These are phyloP conservation scores for Monomorium pharaonis DNA, from an alignment of 1,140 invertebrate genomes.

Conservation along the genomic window DNA sequence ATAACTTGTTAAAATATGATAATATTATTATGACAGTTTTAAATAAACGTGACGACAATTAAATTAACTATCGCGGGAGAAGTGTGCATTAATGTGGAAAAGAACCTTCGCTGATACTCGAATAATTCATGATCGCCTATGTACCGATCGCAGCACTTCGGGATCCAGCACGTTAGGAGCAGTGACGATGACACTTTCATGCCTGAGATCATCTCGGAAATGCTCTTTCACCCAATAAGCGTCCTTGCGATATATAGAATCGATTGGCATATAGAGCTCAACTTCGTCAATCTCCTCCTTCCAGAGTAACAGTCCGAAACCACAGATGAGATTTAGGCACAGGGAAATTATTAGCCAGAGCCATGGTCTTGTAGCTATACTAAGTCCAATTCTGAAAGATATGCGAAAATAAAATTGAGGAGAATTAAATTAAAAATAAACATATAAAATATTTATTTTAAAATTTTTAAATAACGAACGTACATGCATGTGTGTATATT, in stretches of 20 bases:
- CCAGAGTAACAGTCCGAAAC: conserved; percentile 77
- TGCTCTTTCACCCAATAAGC: conserved; percentile 81
- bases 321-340: conserved; percentile 75
- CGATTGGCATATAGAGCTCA: conserved; percentile 74
- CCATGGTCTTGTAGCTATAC: conserved; percentile 80
- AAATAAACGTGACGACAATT: not conserved
- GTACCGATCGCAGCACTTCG: conserved; percentile 82
- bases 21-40: not conserved
- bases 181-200: conserved; percentile 83
- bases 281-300: conserved; percentile 78
- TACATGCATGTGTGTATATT: not conserved
- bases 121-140: conserved; percentile 70
- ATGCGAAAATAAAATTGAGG: not conserved
- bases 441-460: not conserved
- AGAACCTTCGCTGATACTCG: conserved; percentile 67
- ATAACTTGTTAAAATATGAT: not conserved
- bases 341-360: conserved; percentile 77
- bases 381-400: conserved; percentile 78
- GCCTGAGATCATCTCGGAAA: conserved; percentile 82
- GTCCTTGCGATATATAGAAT: conserved; percentile 77
- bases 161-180: conserved; percentile 83
- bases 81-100: conserved; percentile 65
- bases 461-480: not conserved
- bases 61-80: conserved; percentile 44
- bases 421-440: not conserved